Evolutionary conservation across 2,797 vertebrate genomes (phyloP).

Genomic region (Enteromius argenteus): DNA sequence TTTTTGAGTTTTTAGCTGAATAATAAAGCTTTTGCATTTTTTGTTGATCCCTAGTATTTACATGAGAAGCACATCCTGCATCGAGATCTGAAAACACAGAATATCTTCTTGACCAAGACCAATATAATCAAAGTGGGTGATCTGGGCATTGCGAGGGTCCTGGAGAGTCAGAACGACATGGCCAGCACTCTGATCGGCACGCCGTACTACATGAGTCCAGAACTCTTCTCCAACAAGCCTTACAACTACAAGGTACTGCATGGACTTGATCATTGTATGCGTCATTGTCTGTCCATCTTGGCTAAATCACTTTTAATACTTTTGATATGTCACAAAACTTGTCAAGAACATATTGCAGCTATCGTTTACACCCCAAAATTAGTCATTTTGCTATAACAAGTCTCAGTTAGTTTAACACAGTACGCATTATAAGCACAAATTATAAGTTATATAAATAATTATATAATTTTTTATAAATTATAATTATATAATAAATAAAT

Average conservation of each 20-base stretch:
- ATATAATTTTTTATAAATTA: no score
- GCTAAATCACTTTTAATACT: background rate
- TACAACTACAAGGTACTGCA: constrained; percentile 95
- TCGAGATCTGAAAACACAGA: constrained; percentile 97
- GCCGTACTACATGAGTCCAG: constrained; percentile 99
- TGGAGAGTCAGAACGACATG: constrained; percentile 96
- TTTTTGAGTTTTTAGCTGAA: background rate
- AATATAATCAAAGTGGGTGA: constrained; percentile 99
- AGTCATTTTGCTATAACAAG: no score
- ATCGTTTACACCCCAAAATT: background rate
- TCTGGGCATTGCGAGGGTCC: constrained; percentile 92
- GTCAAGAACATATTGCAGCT: background rate
- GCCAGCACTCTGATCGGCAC: constrained; percentile 97
- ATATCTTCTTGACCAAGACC: constrained; percentile 95
- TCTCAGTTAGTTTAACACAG: no score
- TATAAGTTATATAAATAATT: no score
- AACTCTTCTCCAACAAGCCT: constrained; percentile 94
- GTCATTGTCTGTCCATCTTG: background rate
- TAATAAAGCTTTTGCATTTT: background rate
- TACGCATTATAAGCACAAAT: no score
- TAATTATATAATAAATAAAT: no score
- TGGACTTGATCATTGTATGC: no score
- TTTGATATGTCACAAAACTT: background rate
- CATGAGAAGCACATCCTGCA: constrained; percentile 96
- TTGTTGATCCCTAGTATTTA: constrained; percentile 84